A percentile compares a stretch with the other conserved stretches of the same genome.
These are phyloP conservation scores for Plodia interpunctella DNA, from an alignment of 1,140 invertebrate species.

Conservation along the genomic window DNA sequence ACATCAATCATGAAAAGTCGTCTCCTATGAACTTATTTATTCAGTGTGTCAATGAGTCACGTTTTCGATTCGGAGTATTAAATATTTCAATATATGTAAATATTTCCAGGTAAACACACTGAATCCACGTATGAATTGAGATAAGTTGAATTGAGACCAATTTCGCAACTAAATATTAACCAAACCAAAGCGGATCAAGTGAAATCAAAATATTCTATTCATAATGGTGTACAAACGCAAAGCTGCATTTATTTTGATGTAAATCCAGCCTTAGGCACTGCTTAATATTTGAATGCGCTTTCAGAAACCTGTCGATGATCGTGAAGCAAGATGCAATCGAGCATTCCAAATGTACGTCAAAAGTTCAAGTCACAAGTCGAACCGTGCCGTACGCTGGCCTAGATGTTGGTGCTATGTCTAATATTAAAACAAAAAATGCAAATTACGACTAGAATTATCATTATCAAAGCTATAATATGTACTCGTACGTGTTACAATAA, in stretches of 20 bases:
- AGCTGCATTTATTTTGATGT: background rate
- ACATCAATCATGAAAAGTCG: too few relatives aligned
- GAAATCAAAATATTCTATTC: background rate
- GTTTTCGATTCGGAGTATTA: too few relatives aligned
- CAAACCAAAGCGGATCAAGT: background rate
- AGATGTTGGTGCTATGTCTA: too few relatives aligned
- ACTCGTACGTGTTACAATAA: too few relatives aligned
- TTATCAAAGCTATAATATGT: too few relatives aligned
- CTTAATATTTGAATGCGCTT: background rate
- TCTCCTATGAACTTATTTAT: too few relatives aligned
- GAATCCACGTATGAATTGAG: background rate
- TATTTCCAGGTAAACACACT: too few relatives aligned
- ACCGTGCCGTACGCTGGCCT: too few relatives aligned
- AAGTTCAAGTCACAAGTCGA: background rate
- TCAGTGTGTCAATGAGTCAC: too few relatives aligned
- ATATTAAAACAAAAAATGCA: too few relatives aligned
- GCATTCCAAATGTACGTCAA: background rate
- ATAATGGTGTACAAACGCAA: background rate
- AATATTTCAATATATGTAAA: too few relatives aligned
- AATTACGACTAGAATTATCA: too few relatives aligned
- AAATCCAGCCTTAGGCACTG: background rate
- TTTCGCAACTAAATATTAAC: background rate
- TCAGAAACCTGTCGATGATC: background rate
- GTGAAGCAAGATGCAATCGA: slow-evolving; percentile 3
- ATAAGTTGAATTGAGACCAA: background rate